Evolutionary conservation across 2,888 invertebrate genomes (phyloP).

Genomic region (Autographa pulchrina): DNA sequence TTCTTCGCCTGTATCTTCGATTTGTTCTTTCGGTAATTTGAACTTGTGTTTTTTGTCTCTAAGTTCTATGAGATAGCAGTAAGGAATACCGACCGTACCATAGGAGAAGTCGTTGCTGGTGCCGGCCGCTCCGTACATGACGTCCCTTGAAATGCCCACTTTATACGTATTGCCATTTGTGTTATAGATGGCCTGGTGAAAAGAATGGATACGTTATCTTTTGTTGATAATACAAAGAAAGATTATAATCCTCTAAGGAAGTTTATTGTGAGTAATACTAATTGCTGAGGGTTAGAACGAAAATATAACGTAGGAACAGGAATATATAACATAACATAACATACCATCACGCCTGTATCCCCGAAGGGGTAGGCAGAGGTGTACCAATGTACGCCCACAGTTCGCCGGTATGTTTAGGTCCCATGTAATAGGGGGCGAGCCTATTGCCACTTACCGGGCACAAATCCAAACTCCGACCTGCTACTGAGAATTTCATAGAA

Average conservation of each 20-base stretch:
- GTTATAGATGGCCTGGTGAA: slow-evolving; percentile 76
- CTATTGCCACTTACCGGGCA: no score
- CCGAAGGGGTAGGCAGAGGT: no score
- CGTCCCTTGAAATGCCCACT: slow-evolving; percentile 82
- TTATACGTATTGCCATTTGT: slow-evolving; percentile 80
- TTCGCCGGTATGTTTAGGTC: no score
- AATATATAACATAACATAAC: no score
- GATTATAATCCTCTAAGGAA: background rate
- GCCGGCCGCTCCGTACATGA: slow-evolving; percentile 82
- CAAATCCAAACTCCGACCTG: no score
- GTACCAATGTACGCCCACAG: no score
- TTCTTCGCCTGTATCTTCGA: slow-evolving; percentile 78
- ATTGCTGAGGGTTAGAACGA: background rate
- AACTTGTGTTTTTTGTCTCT: slow-evolving; percentile 81
- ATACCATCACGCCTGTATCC: no score
- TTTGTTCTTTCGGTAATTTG: slow-evolving; percentile 77
- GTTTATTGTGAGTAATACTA: slow-evolving; percentile 2
- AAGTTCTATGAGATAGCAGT: slow-evolving; percentile 82
- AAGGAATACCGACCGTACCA: slow-evolving; percentile 78
- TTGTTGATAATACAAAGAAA: background rate
- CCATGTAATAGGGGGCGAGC: no score
- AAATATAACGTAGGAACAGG: background rate
- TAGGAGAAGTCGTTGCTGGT: slow-evolving; percentile 83
- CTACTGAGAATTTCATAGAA: no score
- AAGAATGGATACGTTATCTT: slow-evolving; percentile 17